These are phyloP conservation scores for Tuberolachnus salignus DNA, from an alignment of 2,888 invertebrate genomes.

Conservation along the genomic window DNA sequence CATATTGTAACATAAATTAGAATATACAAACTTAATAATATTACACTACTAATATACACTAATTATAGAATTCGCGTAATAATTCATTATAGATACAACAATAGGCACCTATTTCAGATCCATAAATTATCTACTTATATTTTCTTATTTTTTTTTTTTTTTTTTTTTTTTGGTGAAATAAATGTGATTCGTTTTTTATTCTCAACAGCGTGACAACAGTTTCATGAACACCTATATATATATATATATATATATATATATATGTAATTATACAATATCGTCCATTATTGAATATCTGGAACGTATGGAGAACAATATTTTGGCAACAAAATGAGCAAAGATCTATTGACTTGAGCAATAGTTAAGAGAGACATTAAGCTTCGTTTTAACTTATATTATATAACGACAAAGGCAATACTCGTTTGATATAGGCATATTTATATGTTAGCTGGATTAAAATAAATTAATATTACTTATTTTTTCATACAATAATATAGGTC, in stretches of 20 bases:
- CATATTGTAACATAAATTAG: not conserved
- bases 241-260: too few relatives aligned
- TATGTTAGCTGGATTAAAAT: not conserved
- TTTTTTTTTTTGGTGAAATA: not conserved
- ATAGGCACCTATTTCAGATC: constrained; percentile 35
- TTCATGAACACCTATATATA: too few relatives aligned
- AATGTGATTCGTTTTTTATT: not conserved
- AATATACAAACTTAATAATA: constrained; percentile 5
- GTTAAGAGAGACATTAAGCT: not conserved
- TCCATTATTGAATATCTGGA: constrained; percentile 9
- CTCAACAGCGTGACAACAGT: not conserved
- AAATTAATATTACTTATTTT: not conserved
- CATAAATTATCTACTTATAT: not conserved
- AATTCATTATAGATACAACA: not conserved
- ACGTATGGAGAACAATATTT: constrained; percentile 30
- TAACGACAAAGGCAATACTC: not conserved
- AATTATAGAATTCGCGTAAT: constrained; percentile 9
- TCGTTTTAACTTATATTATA: not conserved
- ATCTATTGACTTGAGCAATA: constrained; percentile 33
- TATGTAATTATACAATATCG: not conserved
- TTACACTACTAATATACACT: constrained; percentile 33
- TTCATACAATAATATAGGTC: not conserved
- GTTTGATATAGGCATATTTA: not conserved
- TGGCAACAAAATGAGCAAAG: constrained; percentile 46
- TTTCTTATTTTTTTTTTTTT: too few relatives aligned